These are phyloP conservation scores for Paracentrotus lividus DNA, from an alignment of 53 echinoderm and acorn worm genomes.

Conservation along the genomic window DNA sequence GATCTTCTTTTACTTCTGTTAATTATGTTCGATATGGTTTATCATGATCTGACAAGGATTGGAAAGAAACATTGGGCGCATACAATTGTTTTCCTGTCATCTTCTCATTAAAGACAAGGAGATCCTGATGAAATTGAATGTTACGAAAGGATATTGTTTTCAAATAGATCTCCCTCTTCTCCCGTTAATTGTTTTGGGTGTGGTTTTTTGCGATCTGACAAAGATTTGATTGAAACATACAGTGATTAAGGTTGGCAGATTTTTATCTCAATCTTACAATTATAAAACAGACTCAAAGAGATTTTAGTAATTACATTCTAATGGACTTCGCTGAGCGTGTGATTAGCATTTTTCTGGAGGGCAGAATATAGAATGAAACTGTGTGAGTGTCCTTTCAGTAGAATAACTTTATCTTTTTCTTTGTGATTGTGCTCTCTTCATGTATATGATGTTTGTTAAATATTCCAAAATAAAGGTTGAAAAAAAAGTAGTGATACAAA, in stretches of 20 bases:
- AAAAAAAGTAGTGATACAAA: no score
- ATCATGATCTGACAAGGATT: no score
- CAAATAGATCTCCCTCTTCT: neutral
- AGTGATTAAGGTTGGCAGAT: neutral
- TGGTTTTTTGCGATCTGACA: neutral
- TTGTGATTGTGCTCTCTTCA: no score
- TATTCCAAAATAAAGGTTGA: no score
- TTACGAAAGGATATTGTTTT: neutral
- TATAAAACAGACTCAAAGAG: neutral
- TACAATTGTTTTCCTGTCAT: no score
- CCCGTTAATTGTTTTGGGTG: neutral
- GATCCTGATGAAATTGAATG: neutral
- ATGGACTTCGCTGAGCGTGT: neutral
- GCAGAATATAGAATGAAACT: no score
- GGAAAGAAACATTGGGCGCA: no score
- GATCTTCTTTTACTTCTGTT: no score
- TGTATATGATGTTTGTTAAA: no score
- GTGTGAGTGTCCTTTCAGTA: no score
- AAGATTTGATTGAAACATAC: neutral
- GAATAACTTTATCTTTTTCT: no score
- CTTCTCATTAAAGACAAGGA: neutral
- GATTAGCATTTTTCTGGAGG: neutral
- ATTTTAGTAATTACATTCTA: neutral
- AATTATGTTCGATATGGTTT: no score
- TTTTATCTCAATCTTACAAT: neutral